Percentiles rank a stretch among this genome's conserved stretches.
Evolutionary conservation across 2,888 invertebrate genomes (phyloP).

Genomic region (Leucophenga maculata): DNA sequence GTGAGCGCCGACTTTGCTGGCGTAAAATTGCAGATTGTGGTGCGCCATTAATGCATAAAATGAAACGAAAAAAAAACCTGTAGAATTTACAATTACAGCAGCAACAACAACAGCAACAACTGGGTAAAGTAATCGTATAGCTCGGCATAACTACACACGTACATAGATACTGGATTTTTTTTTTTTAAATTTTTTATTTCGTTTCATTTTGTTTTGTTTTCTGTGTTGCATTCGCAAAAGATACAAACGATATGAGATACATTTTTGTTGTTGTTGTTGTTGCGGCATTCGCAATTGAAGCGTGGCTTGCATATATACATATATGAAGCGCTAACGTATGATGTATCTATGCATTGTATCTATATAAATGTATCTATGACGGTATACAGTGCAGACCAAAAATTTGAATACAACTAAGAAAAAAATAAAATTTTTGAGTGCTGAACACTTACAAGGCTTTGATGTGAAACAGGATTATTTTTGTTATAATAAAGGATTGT

Average conservation of each 20-base stretch:
- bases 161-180: constrained; percentile 45
- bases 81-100: constrained; percentile 62
- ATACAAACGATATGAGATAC: constrained; percentile 13
- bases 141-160: constrained; percentile 47
- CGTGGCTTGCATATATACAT: constrained; percentile 51
- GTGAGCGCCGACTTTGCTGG: constrained; percentile 36
- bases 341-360: no score
- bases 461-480: no score
- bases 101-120: constrained; percentile 45
- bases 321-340: neutral
- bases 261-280: constrained; percentile 17
- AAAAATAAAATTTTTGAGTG: no score
- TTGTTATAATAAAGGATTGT: no score
- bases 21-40: constrained; percentile 57
- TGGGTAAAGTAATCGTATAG: constrained; percentile 7
- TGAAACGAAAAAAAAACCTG: constrained; percentile 48
- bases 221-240: neutral
- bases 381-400: constrained; percentile 1
- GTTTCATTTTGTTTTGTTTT: neutral
- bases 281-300: constrained; percentile 57
- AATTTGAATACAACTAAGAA: no score
- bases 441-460: no score
- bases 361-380: neutral
- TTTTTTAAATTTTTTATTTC: constrained; percentile 8
- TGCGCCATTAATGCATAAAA: constrained; percentile 58